Evolutionary conservation across 2,113 vertebrate genomes (phyloP).

Genomic region (Podocnemis expansa): DNA sequence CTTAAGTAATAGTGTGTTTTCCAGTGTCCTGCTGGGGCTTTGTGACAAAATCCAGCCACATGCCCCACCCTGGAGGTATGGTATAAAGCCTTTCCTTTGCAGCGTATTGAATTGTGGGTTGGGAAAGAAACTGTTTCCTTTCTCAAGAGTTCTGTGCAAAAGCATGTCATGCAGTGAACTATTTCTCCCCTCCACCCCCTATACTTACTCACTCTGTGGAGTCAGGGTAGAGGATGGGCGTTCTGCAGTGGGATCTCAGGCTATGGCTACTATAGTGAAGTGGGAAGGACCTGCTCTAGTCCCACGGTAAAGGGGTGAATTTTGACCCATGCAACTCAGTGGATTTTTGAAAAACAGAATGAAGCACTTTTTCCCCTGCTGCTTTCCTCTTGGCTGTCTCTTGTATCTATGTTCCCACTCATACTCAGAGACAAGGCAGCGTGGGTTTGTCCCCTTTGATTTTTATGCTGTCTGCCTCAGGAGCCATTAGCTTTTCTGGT

Average conservation of each 20-base stretch:
- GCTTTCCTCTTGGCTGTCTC: neutral
- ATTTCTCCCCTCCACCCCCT: neutral
- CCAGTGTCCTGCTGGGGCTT: neutral
- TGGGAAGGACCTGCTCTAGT: neutral
- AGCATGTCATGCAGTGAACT: neutral
- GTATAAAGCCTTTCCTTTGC: neutral
- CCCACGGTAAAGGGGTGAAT: neutral
- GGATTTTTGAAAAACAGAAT: neutral
- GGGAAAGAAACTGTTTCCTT: neutral
- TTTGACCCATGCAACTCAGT: neutral
- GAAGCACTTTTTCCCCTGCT: neutral
- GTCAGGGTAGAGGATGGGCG: neutral
- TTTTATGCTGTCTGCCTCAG: neutral
- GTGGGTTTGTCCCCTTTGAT: neutral
- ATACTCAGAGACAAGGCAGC: neutral
- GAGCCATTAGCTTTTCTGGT: neutral
- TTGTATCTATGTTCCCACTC: neutral
- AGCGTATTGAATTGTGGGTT: neutral
- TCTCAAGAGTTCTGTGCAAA: neutral
- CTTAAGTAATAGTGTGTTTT: neutral
- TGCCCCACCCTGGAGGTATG: neutral
- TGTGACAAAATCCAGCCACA: neutral
- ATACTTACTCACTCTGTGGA: too few relatives aligned
- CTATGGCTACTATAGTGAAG: neutral
- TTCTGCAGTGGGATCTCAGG: neutral